phyloP scores from a whole-genome alignment of 2,113 vertebrate genomes.

The Zeus faber region DNA sequence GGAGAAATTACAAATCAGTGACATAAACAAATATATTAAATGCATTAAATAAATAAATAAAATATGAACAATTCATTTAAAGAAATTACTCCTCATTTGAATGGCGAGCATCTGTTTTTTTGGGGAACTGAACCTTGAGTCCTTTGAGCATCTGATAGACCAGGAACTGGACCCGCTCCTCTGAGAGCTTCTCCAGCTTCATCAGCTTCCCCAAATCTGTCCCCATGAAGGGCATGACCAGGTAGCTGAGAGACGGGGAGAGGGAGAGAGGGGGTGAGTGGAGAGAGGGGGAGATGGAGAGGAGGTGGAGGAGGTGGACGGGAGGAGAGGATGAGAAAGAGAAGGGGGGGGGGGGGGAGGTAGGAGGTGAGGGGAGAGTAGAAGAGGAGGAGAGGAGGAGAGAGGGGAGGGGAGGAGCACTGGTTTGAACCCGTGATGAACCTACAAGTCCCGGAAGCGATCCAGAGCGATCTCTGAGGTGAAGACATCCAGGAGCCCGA shows the following conservation, averaged over 20 bases:
- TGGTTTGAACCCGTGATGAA: conserved; percentile 5
- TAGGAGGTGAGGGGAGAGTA: background rate
- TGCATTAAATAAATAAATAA: too few species aligned
- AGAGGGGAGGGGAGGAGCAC: background rate
- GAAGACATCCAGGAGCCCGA: conserved; percentile 92
- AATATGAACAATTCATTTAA: too few species aligned
- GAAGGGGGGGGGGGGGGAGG: too few species aligned
- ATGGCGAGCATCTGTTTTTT: too few species aligned
- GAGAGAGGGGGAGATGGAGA: background rate
- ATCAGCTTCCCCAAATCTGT: conserved; percentile 76
- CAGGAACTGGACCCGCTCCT: conserved; percentile 92
- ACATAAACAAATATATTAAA: too few species aligned
- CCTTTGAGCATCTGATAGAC: conserved; percentile 93
- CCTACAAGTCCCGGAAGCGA: conserved; percentile 90
- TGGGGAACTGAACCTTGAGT: conserved; percentile 80
- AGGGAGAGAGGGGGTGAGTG: background rate
- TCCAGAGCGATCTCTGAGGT: conserved; percentile 85
- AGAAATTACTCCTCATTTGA: too few species aligned
- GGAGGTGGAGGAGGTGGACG: background rate
- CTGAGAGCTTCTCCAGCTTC: conserved; percentile 75
- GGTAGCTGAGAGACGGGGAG: conserved; percentile 55
- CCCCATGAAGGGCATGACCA: conserved; percentile 77
- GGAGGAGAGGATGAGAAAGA: background rate
- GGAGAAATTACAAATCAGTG: conserved; percentile 52
- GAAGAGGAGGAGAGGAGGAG: background rate